Conservation (phyloP, 2,797 vertebrate species). For the Sciurus carolinensis region DNA sequence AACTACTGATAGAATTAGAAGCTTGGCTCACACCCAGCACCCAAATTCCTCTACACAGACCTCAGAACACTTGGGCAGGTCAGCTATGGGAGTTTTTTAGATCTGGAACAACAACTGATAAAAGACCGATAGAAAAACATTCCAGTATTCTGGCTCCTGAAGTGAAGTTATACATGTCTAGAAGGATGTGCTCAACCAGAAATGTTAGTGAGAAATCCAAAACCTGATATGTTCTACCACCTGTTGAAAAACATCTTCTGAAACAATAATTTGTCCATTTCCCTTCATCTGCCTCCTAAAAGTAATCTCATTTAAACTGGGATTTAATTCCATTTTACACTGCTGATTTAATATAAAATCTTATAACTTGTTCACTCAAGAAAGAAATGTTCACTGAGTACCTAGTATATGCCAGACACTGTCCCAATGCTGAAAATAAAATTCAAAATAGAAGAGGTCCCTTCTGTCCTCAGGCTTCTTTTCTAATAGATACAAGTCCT, state of each 20-base stretch:
- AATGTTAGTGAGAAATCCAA: conserved; percentile 8
- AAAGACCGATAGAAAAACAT: not conserved
- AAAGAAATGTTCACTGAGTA: conserved; percentile 5
- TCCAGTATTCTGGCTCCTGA: not conserved
- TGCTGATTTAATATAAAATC: conserved; percentile 19
- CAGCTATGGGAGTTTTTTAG: not conserved
- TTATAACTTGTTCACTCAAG: not conserved
- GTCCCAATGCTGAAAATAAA: not conserved
- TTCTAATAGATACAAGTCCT: not conserved
- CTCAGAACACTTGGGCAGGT: not conserved
- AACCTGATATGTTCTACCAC: not conserved
- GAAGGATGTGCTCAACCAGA: not conserved
- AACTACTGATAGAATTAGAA: not conserved
- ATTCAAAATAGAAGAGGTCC: not conserved
- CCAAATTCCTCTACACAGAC: not conserved
- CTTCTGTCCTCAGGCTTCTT: not conserved
- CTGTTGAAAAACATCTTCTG: conserved; percentile 11
- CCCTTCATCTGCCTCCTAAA: not conserved
- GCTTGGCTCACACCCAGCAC: not conserved
- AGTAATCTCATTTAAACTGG: conserved; percentile 30
- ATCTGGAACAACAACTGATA: not conserved
- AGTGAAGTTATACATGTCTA: not conserved
- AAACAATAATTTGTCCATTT: not conserved
- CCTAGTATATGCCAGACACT: not conserved
- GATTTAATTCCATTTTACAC: conserved; percentile 29